phyloP scores from a whole-genome alignment of 2,113 vertebrate species.

The Triplophysa tibetana region DNA sequence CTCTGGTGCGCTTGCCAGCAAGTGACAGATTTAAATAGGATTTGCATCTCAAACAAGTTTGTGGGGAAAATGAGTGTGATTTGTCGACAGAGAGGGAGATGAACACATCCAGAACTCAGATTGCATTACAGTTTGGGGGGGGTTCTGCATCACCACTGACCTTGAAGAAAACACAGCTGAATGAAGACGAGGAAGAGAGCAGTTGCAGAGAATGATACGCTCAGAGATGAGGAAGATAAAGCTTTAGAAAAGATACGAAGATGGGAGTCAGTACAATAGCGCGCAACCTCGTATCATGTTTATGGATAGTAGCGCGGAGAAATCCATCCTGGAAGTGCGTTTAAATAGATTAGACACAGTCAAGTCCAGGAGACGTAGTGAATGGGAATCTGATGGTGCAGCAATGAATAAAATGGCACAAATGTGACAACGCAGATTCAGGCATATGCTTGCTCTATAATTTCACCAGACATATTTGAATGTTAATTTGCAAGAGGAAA shows the following conservation, averaged over 20 bases:
- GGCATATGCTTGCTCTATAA: not conserved
- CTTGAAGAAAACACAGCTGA: slow-evolving; percentile 4
- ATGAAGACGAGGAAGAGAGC: not conserved
- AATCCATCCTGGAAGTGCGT: slow-evolving; percentile 2
- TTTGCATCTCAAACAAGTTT: slow-evolving; percentile 63
- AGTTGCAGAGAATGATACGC: not conserved
- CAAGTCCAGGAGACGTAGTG: not conserved
- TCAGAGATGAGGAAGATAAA: slow-evolving; percentile 11
- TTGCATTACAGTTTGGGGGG: slow-evolving; percentile 33
- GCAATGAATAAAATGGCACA: slow-evolving; percentile 30
- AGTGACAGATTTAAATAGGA: slow-evolving; percentile 65
- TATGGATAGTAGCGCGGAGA: slow-evolving; percentile 15
- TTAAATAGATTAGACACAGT: slow-evolving; percentile 32
- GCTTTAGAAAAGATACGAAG: slow-evolving; percentile 33
- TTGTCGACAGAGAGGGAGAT: not conserved
- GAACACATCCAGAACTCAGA: slow-evolving; percentile 43
- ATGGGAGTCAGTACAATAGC: slow-evolving; percentile 18
- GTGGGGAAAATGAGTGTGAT: slow-evolving; percentile 46
- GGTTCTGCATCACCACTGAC: not conserved
- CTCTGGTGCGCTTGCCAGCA: slow-evolving; percentile 41
- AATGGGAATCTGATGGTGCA: slow-evolving; percentile 14
- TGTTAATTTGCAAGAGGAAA: slow-evolving; percentile 29
- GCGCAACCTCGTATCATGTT: slow-evolving; percentile 12
- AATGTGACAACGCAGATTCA: slow-evolving; percentile 7
- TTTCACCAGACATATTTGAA: slow-evolving; percentile 22